Conservation (phyloP, 2,797 vertebrate species). For the Otus scops region DNA sequence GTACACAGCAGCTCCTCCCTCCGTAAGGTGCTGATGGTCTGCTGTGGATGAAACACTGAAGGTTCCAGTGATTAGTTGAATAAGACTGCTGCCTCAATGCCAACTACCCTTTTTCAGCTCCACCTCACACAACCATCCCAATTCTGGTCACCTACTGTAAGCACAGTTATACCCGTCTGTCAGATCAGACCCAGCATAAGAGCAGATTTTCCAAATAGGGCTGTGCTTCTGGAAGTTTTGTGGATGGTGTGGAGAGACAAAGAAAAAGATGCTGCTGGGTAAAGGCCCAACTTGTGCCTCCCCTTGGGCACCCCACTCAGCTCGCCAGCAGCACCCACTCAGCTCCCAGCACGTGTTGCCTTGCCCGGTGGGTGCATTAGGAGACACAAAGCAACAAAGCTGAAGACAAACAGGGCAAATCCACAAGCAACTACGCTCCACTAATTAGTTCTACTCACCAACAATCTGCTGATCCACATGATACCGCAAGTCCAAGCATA, state of each 20-base stretch:
- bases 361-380: not conserved
- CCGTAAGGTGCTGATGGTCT: accelerated
- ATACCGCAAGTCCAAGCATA: not conserved
- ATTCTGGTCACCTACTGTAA: not conserved
- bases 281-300: not conserved
- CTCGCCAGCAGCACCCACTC: not conserved
- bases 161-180: not conserved
- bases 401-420: not conserved
- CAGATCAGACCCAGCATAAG: not conserved
- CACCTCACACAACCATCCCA: not conserved
- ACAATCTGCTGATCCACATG: accelerated
- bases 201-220: not conserved
- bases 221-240: not conserved
- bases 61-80: not conserved
- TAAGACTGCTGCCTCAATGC: not conserved
- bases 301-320: not conserved
- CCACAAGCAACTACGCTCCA: not conserved
- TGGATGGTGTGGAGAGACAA: not conserved
- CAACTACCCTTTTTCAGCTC: not conserved
- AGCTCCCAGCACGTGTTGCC: accelerated
- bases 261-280: not conserved
- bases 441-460: not conserved
- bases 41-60: not conserved
- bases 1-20: not conserved
- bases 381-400: not conserved